Base-by-base conservation (phyloP, 2,797 vertebrate genomes). In the Cossypha niveicapilla region DNA sequence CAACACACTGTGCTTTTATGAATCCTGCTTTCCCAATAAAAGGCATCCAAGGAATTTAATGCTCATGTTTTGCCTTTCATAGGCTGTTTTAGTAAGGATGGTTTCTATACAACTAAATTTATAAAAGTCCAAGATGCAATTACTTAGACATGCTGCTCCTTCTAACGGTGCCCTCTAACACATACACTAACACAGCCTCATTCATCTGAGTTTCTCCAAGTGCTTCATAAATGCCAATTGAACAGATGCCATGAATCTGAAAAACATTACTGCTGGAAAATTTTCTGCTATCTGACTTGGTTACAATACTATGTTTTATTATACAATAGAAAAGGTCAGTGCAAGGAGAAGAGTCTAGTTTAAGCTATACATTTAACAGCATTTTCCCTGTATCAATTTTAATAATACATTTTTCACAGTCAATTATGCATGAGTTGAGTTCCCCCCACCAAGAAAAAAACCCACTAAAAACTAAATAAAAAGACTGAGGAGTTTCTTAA, bases 1-100 rank as follows among this genome's bases (percentile, higher is more conserved):
- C 88, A 94, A 93, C 95, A 96, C 76, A 95, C 86, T 94, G 93
- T 96, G 93, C 82, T 88, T 96, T 93, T 67, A 96, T 86, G 78
- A 93, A 93, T 71, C 81, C 88, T 94, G 65, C 88, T 90, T 96
- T 86, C 83, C 80, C 74, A 92, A 86, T 91, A 96, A 91, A 76
- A 91, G 78, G 80, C 86, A 88, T 72, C 61, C 84, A 66, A 90
- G 70, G 68, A 94, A 83, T 78, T 62, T 37, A 92, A 75, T 51
- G 62, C 58, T 73, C 63, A 76, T 66, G 57, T 78, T 96, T 97
- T 96, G 78, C 67, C 54, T 93, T 94, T 97, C 56, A 60, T 56
- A 81, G 68, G 71, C 86, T 85, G 83, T 87, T 86, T 87, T 65
- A 80, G 70, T 88, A 66, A 50, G 62, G 58, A 91, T 17, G n/a